Evolutionary conservation across 2,888 invertebrate species (phyloP), one percentile per base, ranked within the genome.

Genomic region (Onthophagus sagittarius): DNA sequence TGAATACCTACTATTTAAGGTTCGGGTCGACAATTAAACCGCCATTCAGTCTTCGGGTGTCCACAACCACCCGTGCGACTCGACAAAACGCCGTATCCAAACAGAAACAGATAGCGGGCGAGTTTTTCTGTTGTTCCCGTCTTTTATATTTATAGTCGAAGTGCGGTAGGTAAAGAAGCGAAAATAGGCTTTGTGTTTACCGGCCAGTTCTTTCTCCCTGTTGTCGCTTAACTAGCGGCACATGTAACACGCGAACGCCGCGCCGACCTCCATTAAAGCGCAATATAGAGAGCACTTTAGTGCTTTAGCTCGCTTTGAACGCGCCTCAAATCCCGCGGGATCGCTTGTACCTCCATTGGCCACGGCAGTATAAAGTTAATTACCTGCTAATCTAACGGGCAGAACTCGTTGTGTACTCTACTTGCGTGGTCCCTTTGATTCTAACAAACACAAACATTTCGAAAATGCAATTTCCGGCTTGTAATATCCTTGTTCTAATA

Each of bases 1-100:
- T 53, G 73, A 71, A 73, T 67, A 32, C 67, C 67, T 53, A 53
- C 39, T 23, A 23, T 23, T 23, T 23, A 23, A 23, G 23, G 39
- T 53, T 11, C 39, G 39, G 39, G 39, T 53, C 11, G 39, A 53
- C 39, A 53, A 53, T 53, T 53, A 53, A 53, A 53, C 39, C 39
- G 39, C 39, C 39, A 53, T 53, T 53, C 39, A 53, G 39, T 11
- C 7, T 53, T 53, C 39, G 11, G 39, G 11, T 7, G 39, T 53
- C 39, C 11, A 9, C 39, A 53, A 11, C 39, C 39, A 53, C 39
- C 39, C 39, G 39, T 53, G 39, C 39, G 39, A 11, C 39, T 23
- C 39, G 39, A 53, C 39, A 53, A 23, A 53, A 53, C 39, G 39
- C 39, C 39, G 39, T 53, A 11, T 53, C 39, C 39, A 53, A 53